These are phyloP conservation scores for Heteromormyrus szaboi DNA, from an alignment of 2,797 vertebrate genomes.

Conservation along the genomic window DNA sequence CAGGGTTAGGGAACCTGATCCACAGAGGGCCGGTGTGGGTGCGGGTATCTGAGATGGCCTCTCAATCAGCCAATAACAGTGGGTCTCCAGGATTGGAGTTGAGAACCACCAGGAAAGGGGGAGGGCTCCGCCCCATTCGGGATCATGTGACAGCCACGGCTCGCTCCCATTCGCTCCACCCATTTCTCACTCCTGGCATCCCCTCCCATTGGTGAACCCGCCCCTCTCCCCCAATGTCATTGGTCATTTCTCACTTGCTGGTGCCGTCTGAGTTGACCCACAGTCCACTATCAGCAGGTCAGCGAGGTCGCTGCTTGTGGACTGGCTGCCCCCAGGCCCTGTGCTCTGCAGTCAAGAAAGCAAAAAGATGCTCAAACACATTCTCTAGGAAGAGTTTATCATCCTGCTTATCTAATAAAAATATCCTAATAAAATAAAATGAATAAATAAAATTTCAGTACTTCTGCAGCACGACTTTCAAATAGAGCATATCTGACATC, in stretches of 20 bases:
- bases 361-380: not conserved
- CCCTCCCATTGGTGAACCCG: not conserved
- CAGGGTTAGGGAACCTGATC: no score
- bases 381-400: not conserved
- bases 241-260: constrained; percentile 60
- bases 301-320: constrained; percentile 72
- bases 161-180: not conserved
- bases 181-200: not conserved
- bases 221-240: not conserved
- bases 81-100: not conserved
- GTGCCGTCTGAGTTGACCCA: constrained; percentile 53
- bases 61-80: not conserved
- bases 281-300: constrained; percentile 83
- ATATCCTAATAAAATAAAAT: not conserved
- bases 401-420: not conserved
- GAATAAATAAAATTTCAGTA: not conserved
- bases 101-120: not conserved
- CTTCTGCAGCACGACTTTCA: constrained; percentile 24
- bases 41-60: not conserved
- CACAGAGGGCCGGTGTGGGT: not conserved
- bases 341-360: constrained; percentile 49
- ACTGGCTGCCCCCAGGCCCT: constrained; percentile 56
- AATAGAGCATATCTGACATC: not conserved
- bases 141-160: not conserved
- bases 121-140: no score